Percentiles rank a stretch among this genome's conserved stretches.
phyloP scores from a whole-genome alignment of 1,140 invertebrate genomes.

The Bombus superbus region DNA sequence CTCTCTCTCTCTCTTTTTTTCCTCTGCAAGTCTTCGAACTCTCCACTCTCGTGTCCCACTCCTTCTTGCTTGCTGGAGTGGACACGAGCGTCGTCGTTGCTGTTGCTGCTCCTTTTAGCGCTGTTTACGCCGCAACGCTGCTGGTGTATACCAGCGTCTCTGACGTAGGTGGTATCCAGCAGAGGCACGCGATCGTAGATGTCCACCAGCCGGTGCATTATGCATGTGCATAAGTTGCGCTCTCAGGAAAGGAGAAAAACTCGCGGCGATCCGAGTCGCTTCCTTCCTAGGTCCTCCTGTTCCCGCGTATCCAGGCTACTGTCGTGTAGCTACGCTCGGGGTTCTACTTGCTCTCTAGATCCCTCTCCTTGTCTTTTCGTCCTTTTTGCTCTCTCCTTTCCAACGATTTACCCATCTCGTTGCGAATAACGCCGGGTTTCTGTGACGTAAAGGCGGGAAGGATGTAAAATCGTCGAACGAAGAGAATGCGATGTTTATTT shows the following conservation, averaged over 20 bases:
- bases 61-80: neutral
- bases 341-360: neutral
- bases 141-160: neutral
- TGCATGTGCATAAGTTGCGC: constrained; percentile 1
- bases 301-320: neutral
- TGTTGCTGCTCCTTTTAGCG: constrained; percentile 12
- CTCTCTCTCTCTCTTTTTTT: constrained; percentile 27
- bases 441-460: too few relatives aligned
- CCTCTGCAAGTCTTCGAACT: constrained; percentile 30
- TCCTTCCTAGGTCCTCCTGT: neutral
- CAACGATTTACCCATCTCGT: too few relatives aligned
- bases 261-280: neutral
- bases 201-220: constrained; percentile 19
- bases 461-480: too few relatives aligned
- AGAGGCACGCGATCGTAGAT: neutral
- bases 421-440: too few relatives aligned
- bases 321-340: neutral
- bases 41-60: constrained; percentile 38
- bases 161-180: constrained; percentile 24
- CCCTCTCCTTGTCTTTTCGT: neutral
- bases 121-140: constrained; percentile 22
- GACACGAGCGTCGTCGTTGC: constrained; percentile 4
- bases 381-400: neutral
- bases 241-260: neutral
- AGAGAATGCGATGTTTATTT: too few relatives aligned